Evolutionary conservation across 1,140 invertebrate species (phyloP).

Genomic region (Heliothis subflexa): DNA sequence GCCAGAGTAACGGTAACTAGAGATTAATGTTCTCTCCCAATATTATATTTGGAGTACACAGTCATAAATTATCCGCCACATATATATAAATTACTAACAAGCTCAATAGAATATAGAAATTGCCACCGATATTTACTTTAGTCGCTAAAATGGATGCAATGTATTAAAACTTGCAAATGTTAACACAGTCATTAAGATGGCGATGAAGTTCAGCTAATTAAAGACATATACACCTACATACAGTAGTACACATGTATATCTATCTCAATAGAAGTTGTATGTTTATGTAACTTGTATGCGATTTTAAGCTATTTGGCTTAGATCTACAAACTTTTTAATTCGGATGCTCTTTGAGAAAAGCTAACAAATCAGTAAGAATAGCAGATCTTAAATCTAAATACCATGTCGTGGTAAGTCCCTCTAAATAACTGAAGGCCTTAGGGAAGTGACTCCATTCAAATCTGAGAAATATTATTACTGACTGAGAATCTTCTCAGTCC

Average conservation of each 20-base stretch:
- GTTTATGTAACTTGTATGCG: no score
- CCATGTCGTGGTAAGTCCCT: no score
- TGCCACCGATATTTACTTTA: neutral
- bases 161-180: neutral
- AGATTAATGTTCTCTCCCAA: constrained; percentile 32
- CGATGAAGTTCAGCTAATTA: neutral
- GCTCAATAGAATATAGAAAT: neutral
- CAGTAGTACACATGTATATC: no score
- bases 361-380: no score
- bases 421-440: no score
- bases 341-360: no score
- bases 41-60: constrained; percentile 17
- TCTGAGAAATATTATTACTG: neutral
- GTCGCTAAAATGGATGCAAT: neutral
- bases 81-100: neutral
- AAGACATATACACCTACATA: neutral
- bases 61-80: constrained; percentile 25
- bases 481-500: neutral
- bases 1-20: neutral
- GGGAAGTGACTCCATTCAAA: no score
- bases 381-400: no score
- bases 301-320: no score
- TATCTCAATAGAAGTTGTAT: no score
- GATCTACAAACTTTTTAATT: no score
- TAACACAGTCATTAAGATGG: neutral